These are phyloP conservation scores for Myotis findleyi DNA, from an alignment of 2,797 vertebrate species.

Conservation along the genomic window DNA sequence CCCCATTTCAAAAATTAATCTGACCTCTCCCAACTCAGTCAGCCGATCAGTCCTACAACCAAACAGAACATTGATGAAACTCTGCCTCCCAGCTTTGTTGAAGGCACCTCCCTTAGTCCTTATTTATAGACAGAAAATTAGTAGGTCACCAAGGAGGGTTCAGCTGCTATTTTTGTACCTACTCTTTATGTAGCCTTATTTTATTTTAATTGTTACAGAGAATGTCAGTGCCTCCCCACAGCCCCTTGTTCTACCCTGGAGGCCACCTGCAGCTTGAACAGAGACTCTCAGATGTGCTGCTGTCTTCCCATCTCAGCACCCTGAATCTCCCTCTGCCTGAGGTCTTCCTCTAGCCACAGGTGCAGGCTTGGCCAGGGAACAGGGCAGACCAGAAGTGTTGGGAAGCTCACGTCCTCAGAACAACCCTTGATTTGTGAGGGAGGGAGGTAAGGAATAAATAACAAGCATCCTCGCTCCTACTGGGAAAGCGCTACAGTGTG, in stretches of 20 bases:
- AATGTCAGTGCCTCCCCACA: not conserved
- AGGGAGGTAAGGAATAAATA: not conserved
- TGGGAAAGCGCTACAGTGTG: not conserved
- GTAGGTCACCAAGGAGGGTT: not conserved
- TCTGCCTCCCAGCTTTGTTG: not conserved
- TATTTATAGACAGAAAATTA: slow-evolving; percentile 16
- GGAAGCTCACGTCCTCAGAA: not conserved
- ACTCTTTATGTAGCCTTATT: not conserved
- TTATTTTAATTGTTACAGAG: slow-evolving; percentile 10
- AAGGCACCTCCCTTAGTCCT: not conserved
- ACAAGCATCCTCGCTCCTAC: not conserved
- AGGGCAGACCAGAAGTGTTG: not conserved
- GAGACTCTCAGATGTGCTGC: not conserved
- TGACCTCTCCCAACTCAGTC: not conserved
- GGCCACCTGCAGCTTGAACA: not conserved
- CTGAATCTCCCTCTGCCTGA: not conserved
- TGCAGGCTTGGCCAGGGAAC: not conserved
- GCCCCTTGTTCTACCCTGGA: not conserved
- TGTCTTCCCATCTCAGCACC: not conserved
- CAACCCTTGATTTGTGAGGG: not conserved
- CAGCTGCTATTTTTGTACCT: slow-evolving; percentile 11
- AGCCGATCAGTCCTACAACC: not conserved
- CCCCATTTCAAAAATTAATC: not conserved
- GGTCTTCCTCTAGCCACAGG: not conserved
- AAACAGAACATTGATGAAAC: not conserved